phyloP scores from a whole-genome alignment of 2,113 vertebrate genomes.

The Fregetta grallaria region DNA sequence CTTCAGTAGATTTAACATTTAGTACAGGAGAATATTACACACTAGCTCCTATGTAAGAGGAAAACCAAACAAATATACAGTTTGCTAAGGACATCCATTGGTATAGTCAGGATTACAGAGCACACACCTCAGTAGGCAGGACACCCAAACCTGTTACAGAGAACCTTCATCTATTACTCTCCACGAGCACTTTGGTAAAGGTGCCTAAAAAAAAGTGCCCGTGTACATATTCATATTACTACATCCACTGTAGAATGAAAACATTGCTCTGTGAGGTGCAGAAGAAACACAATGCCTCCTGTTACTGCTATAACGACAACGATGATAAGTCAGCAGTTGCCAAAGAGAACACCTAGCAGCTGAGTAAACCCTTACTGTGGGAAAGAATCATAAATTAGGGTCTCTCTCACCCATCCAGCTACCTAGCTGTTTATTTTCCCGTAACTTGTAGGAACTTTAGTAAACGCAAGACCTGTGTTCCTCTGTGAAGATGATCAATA shows the following conservation, averaged over 20 bases:
- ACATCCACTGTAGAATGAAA: not conserved
- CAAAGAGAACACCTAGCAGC: accelerated
- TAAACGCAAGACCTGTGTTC: accelerated
- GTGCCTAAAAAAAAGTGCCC: not conserved
- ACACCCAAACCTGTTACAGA: not conserved
- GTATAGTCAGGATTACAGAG: not conserved
- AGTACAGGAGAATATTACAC: not conserved
- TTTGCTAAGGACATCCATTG: not conserved
- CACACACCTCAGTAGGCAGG: not conserved
- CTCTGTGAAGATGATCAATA: accelerated
- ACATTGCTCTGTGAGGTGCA: not conserved
- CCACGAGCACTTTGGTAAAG: accelerated
- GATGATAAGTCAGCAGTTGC: not conserved
- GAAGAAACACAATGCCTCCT: not conserved
- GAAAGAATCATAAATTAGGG: not conserved
- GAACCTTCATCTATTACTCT: not conserved
- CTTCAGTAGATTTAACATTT: not conserved
- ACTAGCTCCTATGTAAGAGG: not conserved
- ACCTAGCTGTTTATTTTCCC: not conserved
- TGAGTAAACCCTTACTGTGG: not conserved
- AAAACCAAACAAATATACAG: not conserved
- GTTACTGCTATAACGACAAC: not conserved
- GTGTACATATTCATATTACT: not conserved
- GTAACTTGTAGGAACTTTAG: not conserved
- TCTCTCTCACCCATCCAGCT: not conserved